phyloP scores from a whole-genome alignment of 2,888 invertebrate species.

The Spodoptera exigua region DNA sequence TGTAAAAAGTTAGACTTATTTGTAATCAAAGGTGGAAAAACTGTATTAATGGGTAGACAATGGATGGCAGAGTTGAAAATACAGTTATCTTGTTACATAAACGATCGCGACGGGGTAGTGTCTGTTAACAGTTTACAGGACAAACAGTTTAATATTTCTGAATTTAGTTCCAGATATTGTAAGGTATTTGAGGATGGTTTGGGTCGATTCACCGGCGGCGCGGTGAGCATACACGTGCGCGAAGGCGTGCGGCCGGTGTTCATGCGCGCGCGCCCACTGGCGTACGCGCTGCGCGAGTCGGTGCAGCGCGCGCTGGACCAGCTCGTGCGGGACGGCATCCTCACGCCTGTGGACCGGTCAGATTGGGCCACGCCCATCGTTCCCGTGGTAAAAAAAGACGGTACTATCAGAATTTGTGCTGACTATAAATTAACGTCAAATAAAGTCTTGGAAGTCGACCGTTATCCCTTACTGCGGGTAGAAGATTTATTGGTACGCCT shows the following conservation, averaged over 20 bases:
- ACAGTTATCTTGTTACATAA: neutral
- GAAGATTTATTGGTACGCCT: conserved; percentile 48
- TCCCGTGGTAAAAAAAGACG: conserved; percentile 55
- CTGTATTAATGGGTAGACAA: conserved; percentile 38
- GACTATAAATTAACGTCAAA: conserved; percentile 59
- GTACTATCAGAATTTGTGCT: conserved; percentile 54
- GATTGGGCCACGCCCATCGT: conserved; percentile 60
- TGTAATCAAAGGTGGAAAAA: conserved; percentile 11
- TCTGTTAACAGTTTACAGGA: neutral
- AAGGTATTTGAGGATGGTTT: neutral
- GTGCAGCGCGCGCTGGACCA: conserved; percentile 46
- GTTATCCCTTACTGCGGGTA: conserved; percentile 50
- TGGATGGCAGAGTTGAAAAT: conserved; percentile 41
- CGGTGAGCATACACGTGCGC: conserved; percentile 39
- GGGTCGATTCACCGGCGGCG: conserved; percentile 34
- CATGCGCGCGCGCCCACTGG: conserved; percentile 39
- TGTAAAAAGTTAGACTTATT: conserved; percentile 27
- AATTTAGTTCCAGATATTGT: conserved; percentile 3
- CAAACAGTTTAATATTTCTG: conserved; percentile 5
- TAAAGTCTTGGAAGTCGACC: conserved; percentile 55
- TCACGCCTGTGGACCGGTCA: conserved; percentile 51
- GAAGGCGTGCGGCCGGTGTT: conserved; percentile 38
- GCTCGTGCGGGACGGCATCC: conserved; percentile 44
- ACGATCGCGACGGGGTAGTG: neutral
- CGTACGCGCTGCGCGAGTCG: conserved; percentile 44